A percentile compares a stretch with the other conserved stretches of the same genome.
These are phyloP conservation scores for Melanerpes aurifrons DNA, from an alignment of 2,113 vertebrate species.

Conservation along the genomic window DNA sequence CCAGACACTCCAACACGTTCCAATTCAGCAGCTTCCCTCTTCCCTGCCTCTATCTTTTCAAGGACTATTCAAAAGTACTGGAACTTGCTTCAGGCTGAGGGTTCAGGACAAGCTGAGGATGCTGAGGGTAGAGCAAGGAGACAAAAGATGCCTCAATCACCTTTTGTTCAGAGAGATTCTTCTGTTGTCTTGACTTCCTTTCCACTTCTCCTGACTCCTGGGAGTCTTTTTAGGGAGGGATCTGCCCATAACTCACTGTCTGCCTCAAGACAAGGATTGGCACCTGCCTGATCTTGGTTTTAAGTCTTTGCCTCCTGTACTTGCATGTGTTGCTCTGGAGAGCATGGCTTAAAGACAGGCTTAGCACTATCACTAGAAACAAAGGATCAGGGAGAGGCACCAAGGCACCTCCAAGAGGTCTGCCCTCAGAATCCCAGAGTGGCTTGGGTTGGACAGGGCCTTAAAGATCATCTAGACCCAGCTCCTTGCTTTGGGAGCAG, in stretches of 20 bases:
- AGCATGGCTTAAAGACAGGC: background rate
- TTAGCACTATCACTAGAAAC: background rate
- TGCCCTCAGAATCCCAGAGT: background rate
- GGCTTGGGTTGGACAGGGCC: too few species aligned
- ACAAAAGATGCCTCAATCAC: background rate
- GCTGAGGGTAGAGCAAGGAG: background rate
- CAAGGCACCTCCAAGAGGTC: background rate
- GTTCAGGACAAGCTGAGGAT: background rate
- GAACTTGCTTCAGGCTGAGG: background rate
- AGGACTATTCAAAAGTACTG: background rate
- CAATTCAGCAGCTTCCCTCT: background rate
- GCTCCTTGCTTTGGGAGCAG: too few species aligned
- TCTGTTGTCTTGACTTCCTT: background rate
- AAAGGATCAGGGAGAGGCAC: background rate
- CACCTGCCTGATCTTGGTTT: background rate
- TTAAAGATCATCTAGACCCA: too few species aligned
- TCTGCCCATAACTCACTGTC: background rate
- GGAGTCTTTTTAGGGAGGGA: background rate
- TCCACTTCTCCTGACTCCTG: background rate
- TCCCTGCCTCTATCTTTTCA: background rate
- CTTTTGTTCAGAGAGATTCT: background rate
- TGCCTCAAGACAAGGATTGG: background rate
- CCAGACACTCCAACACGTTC: rapidly evolving
- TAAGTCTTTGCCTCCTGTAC: background rate
- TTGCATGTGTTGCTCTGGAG: background rate